These are phyloP conservation scores for Tipula lateralis DNA, from an alignment of 2,888 invertebrate species.

Conservation along the genomic window DNA sequence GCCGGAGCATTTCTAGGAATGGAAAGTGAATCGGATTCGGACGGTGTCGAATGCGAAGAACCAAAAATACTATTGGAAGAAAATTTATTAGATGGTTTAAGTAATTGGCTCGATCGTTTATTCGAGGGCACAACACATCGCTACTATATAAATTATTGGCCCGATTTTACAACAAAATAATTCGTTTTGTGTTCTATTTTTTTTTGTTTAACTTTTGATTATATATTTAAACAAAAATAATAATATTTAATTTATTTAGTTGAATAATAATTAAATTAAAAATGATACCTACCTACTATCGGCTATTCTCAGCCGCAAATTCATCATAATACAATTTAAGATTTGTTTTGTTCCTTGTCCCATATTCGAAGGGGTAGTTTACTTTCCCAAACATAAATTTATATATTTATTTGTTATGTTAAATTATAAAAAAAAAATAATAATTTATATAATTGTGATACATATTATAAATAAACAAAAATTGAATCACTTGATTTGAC, in stretches of 20 bases:
- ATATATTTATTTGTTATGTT: neutral
- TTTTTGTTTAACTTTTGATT: neutral
- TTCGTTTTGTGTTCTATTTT: slow-evolving; percentile 29
- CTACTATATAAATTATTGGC: slow-evolving; percentile 97
- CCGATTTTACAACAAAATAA: slow-evolving; percentile 86
- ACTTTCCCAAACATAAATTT: neutral
- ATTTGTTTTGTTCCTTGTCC: too few species aligned
- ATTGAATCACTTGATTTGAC: neutral
- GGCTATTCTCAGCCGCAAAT: neutral
- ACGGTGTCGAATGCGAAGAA: slow-evolving; percentile 44
- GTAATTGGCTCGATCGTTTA: slow-evolving; percentile 93
- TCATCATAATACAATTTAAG: neutral
- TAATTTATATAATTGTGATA: neutral
- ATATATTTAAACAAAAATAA: neutral
- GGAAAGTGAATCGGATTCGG: slow-evolving; percentile 62
- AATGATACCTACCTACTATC: neutral
- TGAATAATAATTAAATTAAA: neutral
- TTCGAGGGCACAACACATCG: slow-evolving; percentile 95
- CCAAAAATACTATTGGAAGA: slow-evolving; percentile 59
- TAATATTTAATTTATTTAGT: neutral
- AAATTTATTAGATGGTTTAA: slow-evolving; percentile 82
- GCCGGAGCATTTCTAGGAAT: slow-evolving; percentile 84
- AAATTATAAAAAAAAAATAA: neutral
- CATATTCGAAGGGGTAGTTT: neutral
- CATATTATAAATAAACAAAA: neutral